These are phyloP conservation scores for Strigamia crassipes DNA, from an alignment of 2,888 invertebrate genomes.

Conservation along the genomic window DNA sequence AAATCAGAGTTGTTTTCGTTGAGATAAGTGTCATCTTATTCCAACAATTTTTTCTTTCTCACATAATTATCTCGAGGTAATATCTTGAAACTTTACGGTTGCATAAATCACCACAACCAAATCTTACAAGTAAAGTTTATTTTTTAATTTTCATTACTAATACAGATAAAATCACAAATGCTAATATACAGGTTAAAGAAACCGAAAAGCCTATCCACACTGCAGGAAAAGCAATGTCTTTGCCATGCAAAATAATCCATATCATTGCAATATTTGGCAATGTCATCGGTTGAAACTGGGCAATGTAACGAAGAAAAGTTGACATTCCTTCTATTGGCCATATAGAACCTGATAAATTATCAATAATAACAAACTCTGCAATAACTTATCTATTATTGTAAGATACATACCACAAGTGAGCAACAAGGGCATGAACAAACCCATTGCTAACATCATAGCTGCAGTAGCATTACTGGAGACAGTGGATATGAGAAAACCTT, in stretches of 20 bases:
- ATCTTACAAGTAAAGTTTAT: background rate
- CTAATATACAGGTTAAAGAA: background rate
- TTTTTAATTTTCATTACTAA: background rate
- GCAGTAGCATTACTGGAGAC: background rate
- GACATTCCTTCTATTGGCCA: background rate
- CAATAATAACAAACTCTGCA: background rate
- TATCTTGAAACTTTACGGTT: too few relatives aligned
- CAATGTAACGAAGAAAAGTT: background rate
- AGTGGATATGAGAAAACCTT: background rate
- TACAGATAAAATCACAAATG: background rate
- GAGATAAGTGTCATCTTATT: too few relatives aligned
- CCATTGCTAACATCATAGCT: background rate
- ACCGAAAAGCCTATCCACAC: background rate
- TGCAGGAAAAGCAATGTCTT: background rate
- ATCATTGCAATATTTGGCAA: background rate
- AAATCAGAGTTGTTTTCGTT: too few relatives aligned
- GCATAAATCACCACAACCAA: too few relatives aligned
- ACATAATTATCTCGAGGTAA: too few relatives aligned
- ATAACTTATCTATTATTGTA: too few relatives aligned
- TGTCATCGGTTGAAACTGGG: background rate
- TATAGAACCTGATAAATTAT: background rate
- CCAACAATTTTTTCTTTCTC: too few relatives aligned
- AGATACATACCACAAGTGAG: too few relatives aligned
- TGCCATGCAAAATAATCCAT: background rate
- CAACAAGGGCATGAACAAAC: background rate